Base-by-base conservation (phyloP, 1,140 invertebrate genomes). In the Theocolax elegans region DNA sequence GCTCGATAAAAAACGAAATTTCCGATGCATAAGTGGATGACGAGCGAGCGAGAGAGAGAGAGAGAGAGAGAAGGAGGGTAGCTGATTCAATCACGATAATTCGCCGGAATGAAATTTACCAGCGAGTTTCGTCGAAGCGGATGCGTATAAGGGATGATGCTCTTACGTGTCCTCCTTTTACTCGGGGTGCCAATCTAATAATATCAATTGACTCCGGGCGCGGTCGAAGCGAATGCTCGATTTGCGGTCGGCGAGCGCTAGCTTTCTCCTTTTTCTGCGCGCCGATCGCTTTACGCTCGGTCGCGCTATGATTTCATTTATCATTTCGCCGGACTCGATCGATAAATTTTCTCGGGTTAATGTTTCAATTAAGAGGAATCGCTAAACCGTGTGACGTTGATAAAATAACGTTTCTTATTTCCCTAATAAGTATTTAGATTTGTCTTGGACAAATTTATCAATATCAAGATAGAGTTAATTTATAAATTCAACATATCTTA, bases 21-120 rank as follows among this genome's bases (percentile, higher is more conserved):
- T 46, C 53, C 67, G 53, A 44, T 15, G 17, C 29, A 9, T 38
- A 35, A 40, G 63, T 65, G 65, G 63, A 65, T 49, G 68, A 46
- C 59, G 31, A 19, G 17, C 27, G 31, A 19, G 42, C 70, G 68
- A 54, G 71, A 75, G 62, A 7, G 46, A 58, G 74, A 12, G 77
- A 51, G 21, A 17, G 49, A 51, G 42, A 56, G 72, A 1, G 73
- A 75, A 62, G 72, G 76, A 79, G 77, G 65, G 76, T 59, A 77
- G 78, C 71, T 81, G 84, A 86, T 85, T 85, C 83, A 82, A 86
- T 85, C 83, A 84, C 84, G 85, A 85, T 86, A 85, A 86, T 86
- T 84, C 82, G 60, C 77, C 78, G 78, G 80, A 84, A 86, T 85
- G 79, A 84, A 85, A 85, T 85, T 86, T 85, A 85, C 81, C 81